Evolutionary conservation across 2,888 invertebrate genomes (phyloP).

Genomic region (Griposia aprilina): DNA sequence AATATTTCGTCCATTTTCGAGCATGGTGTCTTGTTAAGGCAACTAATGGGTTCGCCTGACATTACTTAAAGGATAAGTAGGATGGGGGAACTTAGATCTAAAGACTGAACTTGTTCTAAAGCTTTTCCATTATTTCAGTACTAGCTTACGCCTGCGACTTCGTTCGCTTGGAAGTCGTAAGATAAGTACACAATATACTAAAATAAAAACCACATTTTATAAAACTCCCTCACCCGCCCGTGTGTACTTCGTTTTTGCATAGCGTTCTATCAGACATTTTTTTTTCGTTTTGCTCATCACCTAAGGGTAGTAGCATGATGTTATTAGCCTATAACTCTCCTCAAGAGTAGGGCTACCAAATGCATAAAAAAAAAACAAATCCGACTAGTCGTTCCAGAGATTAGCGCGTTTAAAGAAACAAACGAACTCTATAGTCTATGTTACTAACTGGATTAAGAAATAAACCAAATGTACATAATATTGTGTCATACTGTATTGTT

Average conservation of each 20-base stretch:
- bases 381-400: not conserved
- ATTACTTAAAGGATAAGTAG: conserved; percentile 15
- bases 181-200: not conserved
- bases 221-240: not conserved
- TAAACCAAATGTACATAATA: not conserved
- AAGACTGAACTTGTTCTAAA: conserved; percentile 14
- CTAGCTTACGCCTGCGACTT: not conserved
- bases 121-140: conserved; percentile 15
- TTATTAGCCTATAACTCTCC: not conserved
- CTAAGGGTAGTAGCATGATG: not conserved
- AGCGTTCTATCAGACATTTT: not conserved
- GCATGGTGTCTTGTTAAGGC: conserved; percentile 26
- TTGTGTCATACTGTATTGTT: not conserved
- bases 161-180: not conserved
- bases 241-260: not conserved
- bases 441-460: too few species aligned
- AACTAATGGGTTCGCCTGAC: conserved; percentile 30
- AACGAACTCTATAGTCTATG: not conserved
- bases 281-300: not conserved
- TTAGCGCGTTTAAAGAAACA: not conserved
- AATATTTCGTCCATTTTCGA: conserved; percentile 13
- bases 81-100: conserved; percentile 1
- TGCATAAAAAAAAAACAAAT: not conserved
- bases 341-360: not conserved
- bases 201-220: not conserved